A percentile compares a stretch with the other conserved stretches of the same genome.
Evolutionary conservation across 2,113 vertebrate genomes (phyloP).

Genomic region (Falco punctatus): DNA sequence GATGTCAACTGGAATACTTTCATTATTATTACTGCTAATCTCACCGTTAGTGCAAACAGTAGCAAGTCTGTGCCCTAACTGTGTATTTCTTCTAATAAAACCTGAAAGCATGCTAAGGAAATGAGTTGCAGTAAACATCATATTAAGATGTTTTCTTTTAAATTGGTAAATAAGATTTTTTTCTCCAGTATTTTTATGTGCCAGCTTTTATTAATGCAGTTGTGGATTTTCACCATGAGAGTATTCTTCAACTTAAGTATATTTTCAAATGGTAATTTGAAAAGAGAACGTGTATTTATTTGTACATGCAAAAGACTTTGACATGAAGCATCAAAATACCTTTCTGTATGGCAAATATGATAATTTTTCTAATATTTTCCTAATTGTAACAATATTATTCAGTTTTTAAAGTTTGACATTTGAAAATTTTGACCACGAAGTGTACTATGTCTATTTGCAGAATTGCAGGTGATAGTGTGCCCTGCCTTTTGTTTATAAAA

Average conservation of each 20-base stretch:
- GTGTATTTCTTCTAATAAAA: conserved; percentile 20
- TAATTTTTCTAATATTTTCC: neutral
- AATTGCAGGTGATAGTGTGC: neutral
- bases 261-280: neutral
- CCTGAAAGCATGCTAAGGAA: conserved; percentile 19
- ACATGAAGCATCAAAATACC: neutral
- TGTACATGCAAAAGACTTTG: neutral
- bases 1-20: neutral
- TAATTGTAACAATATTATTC: neutral
- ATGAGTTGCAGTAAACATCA: neutral
- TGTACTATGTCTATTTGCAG: neutral
- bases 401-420: neutral
- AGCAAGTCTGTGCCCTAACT: neutral
- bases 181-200: neutral
- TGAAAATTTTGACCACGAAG: neutral
- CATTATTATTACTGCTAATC: neutral
- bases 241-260: neutral
- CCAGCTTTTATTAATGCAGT: neutral
- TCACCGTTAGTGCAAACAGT: neutral
- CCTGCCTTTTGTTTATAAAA: neutral
- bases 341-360: neutral
- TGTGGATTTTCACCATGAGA: neutral
- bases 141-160: neutral
- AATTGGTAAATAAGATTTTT: neutral
- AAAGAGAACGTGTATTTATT: neutral